A percentile compares a stretch with the other conserved stretches of the same genome.
Conservation (phyloP, 2,113 vertebrate genomes). For the Haplochromis burtoni region DNA sequence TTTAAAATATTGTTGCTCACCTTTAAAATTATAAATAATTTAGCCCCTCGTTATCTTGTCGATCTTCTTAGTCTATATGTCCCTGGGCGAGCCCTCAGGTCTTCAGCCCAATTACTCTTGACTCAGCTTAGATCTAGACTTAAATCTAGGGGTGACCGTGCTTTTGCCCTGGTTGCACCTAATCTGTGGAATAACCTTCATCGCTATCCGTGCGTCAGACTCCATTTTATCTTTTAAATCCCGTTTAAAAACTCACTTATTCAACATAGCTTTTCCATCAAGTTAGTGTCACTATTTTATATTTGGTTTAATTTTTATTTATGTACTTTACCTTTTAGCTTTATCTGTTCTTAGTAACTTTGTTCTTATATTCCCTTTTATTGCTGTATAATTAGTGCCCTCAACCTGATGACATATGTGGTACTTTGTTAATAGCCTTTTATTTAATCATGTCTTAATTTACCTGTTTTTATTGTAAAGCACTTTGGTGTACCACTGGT, state of each 20-base stretch:
- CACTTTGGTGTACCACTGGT: background rate
- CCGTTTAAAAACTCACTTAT: background rate
- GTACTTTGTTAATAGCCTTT: background rate
- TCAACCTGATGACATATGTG: background rate
- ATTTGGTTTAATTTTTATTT: background rate
- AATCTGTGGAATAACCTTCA: background rate
- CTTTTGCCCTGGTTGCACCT: background rate
- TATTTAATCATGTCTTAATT: background rate
- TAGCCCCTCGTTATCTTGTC: no score
- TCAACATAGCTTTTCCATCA: background rate
- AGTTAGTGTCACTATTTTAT: background rate
- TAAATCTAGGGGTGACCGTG: background rate
- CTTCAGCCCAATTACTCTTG: background rate
- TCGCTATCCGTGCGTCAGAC: accelerated
- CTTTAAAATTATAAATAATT: no score
- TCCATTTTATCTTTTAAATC: background rate
- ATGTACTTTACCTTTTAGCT: background rate
- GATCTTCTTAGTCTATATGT: no score
- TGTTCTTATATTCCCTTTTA: background rate
- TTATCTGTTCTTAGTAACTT: background rate
- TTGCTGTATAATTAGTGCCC: background rate
- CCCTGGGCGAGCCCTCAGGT: background rate
- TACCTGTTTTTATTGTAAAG: background rate
- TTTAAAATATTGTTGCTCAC: no score
- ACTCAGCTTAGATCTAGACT: accelerated